Percentiles rank a stretch among this genome's conserved stretches.
Evolutionary conservation across 2,113 vertebrate species (phyloP).

Genomic region (Scolopax mira): DNA sequence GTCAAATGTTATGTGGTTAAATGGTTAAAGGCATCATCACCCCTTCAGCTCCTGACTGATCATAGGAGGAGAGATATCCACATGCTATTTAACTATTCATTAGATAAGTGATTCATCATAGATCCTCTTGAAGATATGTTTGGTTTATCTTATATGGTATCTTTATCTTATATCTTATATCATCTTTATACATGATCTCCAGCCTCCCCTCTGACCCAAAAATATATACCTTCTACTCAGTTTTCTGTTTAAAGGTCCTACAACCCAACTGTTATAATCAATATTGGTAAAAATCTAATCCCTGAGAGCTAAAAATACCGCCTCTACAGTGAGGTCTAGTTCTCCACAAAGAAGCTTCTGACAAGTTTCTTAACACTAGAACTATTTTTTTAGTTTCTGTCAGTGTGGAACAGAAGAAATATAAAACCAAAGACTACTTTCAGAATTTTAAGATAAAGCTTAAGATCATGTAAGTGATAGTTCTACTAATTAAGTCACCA

Average conservation of each 20-base stretch:
- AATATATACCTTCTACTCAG: too few relatives aligned
- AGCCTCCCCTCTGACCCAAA: not conserved
- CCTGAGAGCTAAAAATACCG: not conserved
- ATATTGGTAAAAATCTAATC: not conserved
- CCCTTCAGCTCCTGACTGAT: not conserved
- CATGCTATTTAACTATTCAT: too few relatives aligned
- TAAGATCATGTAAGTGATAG: too few relatives aligned
- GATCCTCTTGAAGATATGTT: not conserved
- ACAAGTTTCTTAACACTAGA: not conserved
- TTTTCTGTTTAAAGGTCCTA: not conserved
- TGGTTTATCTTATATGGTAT: too few relatives aligned
- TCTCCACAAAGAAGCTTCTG: not conserved
- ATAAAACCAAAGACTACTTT: not conserved
- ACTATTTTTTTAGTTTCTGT: not conserved
- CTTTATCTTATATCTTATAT: too few relatives aligned
- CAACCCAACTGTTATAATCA: not conserved
- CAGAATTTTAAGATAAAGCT: not conserved
- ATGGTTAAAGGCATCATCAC: not conserved
- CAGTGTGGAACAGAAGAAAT: not conserved
- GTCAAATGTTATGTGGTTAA: too few relatives aligned
- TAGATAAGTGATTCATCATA: not conserved
- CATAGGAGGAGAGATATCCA: not conserved
- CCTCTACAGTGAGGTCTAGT: not conserved
- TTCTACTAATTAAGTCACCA: not conserved
- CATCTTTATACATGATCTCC: too few relatives aligned